These are phyloP conservation scores for Chironomus tentans DNA, from an alignment of 2,888 invertebrate species.

Conservation along the genomic window DNA sequence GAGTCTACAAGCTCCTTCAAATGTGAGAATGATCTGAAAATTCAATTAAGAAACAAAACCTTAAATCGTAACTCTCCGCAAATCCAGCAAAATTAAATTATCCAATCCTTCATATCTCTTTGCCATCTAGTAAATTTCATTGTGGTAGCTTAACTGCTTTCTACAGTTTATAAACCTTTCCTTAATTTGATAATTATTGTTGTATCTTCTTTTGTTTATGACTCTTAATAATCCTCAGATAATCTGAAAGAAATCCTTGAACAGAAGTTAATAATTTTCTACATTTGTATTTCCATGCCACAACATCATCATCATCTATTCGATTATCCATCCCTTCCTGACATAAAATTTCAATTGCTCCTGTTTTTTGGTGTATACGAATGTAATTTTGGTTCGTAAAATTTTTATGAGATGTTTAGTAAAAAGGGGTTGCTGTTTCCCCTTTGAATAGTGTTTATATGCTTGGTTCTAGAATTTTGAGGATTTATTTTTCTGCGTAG, in stretches of 20 bases:
- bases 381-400: not conserved
- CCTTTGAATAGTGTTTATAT: not conserved
- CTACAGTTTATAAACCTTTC: not conserved
- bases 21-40: too few relatives aligned
- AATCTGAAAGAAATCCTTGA: not conserved
- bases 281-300: not conserved
- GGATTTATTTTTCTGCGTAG: too few relatives aligned
- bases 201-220: not conserved
- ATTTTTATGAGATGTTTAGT: not conserved
- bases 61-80: too few relatives aligned
- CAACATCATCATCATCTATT: constrained; percentile 16
- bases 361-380: not conserved
- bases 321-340: not conserved
- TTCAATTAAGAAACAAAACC: too few relatives aligned
- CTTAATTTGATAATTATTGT: not conserved
- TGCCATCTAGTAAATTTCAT: not conserved
- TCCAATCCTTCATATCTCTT: too few relatives aligned
- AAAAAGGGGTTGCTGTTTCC: not conserved
- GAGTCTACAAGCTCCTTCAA: too few relatives aligned
- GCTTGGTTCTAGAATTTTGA: too few relatives aligned
- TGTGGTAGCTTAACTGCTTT: not conserved
- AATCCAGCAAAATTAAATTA: too few relatives aligned
- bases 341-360: too few relatives aligned
- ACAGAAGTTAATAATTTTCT: not conserved
- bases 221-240: not conserved